Percentiles rank a stretch among this genome's conserved stretches.
phyloP scores from a whole-genome alignment of 2,888 invertebrate species.

The Linnaemya vulpina region DNA sequence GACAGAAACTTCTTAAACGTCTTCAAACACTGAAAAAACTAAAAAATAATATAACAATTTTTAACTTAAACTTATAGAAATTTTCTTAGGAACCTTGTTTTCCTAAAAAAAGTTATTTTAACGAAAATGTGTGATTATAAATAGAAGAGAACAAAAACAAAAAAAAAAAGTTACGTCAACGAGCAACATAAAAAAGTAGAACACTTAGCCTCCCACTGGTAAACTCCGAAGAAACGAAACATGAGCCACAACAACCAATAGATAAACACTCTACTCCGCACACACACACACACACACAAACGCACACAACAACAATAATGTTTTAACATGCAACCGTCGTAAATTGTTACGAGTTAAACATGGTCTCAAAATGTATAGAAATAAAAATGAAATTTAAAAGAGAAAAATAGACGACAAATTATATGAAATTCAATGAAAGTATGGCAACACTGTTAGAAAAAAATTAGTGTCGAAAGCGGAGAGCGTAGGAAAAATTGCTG shows the following conservation, averaged over 20 bases:
- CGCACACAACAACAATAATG: conserved; percentile 24
- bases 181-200: conserved; percentile 53
- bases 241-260: conserved; percentile 34
- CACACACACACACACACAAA: too few relatives aligned
- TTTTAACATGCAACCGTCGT: conserved; percentile 59
- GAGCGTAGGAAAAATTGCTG: too few relatives aligned
- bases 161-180: conserved; percentile 6
- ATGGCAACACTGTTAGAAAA: too few relatives aligned
- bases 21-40: conserved; percentile 45
- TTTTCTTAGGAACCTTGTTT: conserved; percentile 26
- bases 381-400: not conserved
- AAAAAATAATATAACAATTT: conserved; percentile 7
- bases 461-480: too few relatives aligned
- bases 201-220: conserved; percentile 68
- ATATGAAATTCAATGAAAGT: too few relatives aligned
- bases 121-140: conserved; percentile 25
- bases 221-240: conserved; percentile 9
- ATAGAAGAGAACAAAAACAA: not conserved
- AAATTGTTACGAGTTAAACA: not conserved
- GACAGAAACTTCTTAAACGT: conserved; percentile 31
- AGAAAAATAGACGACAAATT: not conserved
- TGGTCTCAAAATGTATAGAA: too few relatives aligned
- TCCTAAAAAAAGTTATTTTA: conserved; percentile 11
- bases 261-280: conserved; percentile 41
- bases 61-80: conserved; percentile 3